Evolutionary conservation across 2,113 vertebrate species (phyloP).

Genomic region (Meriones unguiculatus): DNA sequence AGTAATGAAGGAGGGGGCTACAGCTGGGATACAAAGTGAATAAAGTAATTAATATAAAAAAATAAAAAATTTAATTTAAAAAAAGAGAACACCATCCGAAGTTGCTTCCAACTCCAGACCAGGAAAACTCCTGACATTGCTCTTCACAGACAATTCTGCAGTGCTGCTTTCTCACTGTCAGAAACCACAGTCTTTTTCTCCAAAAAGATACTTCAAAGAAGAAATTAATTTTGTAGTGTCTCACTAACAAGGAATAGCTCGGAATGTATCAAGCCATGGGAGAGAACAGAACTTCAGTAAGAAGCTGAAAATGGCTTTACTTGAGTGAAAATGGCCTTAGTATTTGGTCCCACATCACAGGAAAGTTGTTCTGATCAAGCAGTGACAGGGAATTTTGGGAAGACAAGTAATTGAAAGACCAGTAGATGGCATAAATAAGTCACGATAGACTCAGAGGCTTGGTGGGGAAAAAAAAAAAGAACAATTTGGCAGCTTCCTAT

Average conservation of each 20-base stretch:
- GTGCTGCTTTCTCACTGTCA: neutral
- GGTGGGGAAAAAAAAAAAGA: neutral
- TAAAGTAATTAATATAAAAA: too few relatives aligned
- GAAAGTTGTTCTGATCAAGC: constrained; percentile 51
- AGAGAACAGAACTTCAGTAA: constrained; percentile 48
- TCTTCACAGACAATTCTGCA: constrained; percentile 18
- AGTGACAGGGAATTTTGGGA: neutral
- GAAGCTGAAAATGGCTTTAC: neutral
- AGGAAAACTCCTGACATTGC: neutral
- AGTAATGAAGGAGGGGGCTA: too few relatives aligned
- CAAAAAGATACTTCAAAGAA: neutral
- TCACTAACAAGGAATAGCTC: neutral
- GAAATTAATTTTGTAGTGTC: neutral
- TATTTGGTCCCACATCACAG: constrained; percentile 55
- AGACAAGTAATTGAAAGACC: constrained; percentile 72
- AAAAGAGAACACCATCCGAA: neutral
- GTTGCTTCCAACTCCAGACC: neutral
- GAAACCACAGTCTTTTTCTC: neutral
- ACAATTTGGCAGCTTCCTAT: constrained; percentile 41
- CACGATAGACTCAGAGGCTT: constrained; percentile 78
- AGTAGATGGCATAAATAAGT: constrained; percentile 87
- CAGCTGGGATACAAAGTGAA: too few relatives aligned
- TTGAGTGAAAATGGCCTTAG: constrained; percentile 24
- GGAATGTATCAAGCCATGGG: neutral
- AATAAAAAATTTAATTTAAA: too few relatives aligned